phyloP scores from a whole-genome alignment of 2,113 vertebrate species.

The Ctenomys sociabilis region DNA sequence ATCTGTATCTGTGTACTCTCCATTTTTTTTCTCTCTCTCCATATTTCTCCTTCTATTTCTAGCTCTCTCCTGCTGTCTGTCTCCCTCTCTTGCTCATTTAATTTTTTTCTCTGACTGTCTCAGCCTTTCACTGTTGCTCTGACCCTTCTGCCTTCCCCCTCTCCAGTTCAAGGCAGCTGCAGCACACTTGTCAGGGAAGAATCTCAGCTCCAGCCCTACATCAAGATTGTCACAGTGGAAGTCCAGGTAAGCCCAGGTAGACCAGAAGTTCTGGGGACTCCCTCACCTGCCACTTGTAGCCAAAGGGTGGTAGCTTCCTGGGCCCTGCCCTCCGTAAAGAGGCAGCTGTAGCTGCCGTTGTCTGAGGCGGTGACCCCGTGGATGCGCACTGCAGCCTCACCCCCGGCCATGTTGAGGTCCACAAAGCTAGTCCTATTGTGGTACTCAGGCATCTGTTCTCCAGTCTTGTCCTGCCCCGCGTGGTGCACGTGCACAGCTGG shows the following conservation, averaged over 20 bases:
- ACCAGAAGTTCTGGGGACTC: fast-evolving
- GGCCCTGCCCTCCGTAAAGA: neutral
- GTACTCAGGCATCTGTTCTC: conserved; percentile 44
- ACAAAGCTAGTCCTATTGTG: conserved; percentile 31
- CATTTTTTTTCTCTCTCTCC: neutral
- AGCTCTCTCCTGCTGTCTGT: too few species aligned
- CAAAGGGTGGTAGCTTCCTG: neutral
- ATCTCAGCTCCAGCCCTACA: neutral
- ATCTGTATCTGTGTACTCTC: neutral
- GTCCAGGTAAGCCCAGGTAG: neutral
- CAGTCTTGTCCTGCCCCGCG: fast-evolving
- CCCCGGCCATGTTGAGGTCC: neutral
- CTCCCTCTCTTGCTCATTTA: neutral
- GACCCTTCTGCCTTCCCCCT: neutral
- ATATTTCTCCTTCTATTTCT: fast-evolving
- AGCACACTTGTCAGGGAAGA: neutral
- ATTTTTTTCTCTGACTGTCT: too few species aligned
- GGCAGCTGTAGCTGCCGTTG: conserved; percentile 57
- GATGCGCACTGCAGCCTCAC: neutral
- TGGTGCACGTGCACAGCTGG: neutral
- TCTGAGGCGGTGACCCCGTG: neutral
- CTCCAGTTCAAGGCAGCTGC: neutral
- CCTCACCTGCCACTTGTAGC: conserved; percentile 61
- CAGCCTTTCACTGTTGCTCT: neutral
- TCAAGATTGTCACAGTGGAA: neutral